Evolutionary conservation across 53 echinoderm and acorn worm species (phyloP).

Genomic region (Hippasteria phrygiana): DNA sequence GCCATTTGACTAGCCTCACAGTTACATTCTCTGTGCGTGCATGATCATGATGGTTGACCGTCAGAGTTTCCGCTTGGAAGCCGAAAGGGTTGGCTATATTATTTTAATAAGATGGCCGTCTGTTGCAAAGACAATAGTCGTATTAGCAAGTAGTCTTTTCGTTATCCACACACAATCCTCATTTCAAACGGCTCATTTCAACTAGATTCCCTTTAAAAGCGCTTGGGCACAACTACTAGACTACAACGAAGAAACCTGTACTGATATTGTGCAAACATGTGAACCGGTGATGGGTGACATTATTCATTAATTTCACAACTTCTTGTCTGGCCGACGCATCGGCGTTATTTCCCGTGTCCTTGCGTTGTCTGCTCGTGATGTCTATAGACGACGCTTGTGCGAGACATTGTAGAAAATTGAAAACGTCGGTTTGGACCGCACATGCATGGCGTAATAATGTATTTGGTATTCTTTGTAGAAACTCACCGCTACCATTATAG

Average conservation of each 20-base stretch:
- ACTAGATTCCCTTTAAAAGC: no score
- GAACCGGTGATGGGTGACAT: background rate
- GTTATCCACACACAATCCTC: no score
- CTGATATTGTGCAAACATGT: background rate
- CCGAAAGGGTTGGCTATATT: no score
- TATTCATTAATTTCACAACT: constrained; percentile 44
- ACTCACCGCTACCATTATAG: background rate
- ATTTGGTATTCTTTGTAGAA: background rate
- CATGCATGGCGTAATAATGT: background rate
- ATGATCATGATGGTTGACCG: no score
- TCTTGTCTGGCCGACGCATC: constrained; percentile 19
- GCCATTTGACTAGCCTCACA: background rate
- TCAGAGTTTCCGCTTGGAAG: no score
- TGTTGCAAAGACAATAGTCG: no score
- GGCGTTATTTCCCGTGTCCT: constrained; percentile 29
- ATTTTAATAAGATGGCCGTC: no score
- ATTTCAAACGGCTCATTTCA: no score
- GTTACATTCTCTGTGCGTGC: background rate
- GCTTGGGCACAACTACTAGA: no score
- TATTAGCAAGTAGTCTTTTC: no score
- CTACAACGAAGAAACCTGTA: background rate
- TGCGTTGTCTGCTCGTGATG: background rate
- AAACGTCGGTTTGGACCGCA: constrained; percentile 20
- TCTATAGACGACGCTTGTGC: background rate
- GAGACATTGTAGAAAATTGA: constrained; percentile 8